Conservation (phyloP, 2,888 invertebrate genomes). For the Yponomeuta plumbellus region DNA sequence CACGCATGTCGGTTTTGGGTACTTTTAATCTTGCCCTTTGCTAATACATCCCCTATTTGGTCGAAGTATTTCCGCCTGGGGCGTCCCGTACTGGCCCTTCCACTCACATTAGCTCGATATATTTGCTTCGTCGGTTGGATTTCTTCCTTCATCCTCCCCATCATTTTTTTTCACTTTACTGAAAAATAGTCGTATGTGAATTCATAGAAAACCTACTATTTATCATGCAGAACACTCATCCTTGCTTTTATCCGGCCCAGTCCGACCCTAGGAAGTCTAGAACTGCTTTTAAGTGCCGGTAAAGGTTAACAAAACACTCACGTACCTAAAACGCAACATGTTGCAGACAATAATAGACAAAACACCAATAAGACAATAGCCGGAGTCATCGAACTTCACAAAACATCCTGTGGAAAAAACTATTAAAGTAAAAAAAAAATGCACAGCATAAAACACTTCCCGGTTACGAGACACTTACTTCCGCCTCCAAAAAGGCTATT, state of each 20-base stretch:
- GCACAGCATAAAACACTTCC: constrained; percentile 49
- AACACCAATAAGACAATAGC: constrained; percentile 28
- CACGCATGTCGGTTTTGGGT: too few relatives aligned
- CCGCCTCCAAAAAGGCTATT: constrained; percentile 49
- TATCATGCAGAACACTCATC: not conserved
- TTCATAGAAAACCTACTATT: not conserved
- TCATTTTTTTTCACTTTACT: too few relatives aligned
- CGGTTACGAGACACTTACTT: constrained; percentile 55
- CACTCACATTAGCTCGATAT: too few relatives aligned
- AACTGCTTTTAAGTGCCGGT: too few relatives aligned
- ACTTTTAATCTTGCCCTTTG: too few relatives aligned
- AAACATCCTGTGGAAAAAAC: constrained; percentile 63
- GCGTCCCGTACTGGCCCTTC: too few relatives aligned
- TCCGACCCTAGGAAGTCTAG: too few relatives aligned
- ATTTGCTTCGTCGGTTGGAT: too few relatives aligned
- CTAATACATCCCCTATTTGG: too few relatives aligned
- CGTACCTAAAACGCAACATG: constrained; percentile 11
- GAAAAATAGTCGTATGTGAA: not conserved
- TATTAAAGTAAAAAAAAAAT: constrained; percentile 51
- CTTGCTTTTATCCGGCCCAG: too few relatives aligned
- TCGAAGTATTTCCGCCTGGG: too few relatives aligned
- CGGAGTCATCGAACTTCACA: constrained; percentile 27
- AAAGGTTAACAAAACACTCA: not conserved
- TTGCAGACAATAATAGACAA: constrained; percentile 21
- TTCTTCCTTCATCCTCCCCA: too few relatives aligned